Conservation (phyloP, 2,888 invertebrate genomes). For the Mythimna vitellina region DNA sequence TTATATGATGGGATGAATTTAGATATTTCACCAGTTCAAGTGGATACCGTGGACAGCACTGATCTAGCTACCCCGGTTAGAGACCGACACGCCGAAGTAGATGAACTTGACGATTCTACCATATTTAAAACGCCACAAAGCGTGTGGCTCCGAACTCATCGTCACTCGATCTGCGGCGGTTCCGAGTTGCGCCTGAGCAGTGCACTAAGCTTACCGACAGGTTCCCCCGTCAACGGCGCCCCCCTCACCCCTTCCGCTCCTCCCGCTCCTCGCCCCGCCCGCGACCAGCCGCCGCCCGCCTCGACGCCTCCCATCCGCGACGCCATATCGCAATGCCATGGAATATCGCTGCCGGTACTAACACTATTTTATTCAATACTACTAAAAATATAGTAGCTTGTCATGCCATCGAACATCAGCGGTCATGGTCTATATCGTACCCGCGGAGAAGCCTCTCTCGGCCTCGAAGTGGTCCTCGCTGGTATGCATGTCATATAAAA, state of each 20-base stretch:
- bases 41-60: slow-evolving; percentile 86
- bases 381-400: slow-evolving; percentile 84
- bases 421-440: slow-evolving; percentile 67
- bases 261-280: slow-evolving; percentile 75
- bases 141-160: slow-evolving; percentile 80
- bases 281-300: slow-evolving; percentile 82
- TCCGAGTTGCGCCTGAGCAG: slow-evolving; percentile 70
- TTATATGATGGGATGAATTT: slow-evolving; percentile 83
- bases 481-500: slow-evolving; percentile 77
- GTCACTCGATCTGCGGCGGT: slow-evolving; percentile 83
- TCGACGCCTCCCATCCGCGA: slow-evolving; percentile 85
- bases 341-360: slow-evolving; percentile 91
- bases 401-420: slow-evolving; percentile 74
- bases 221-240: slow-evolving; percentile 62
- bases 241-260: slow-evolving; percentile 66
- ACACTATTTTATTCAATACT: slow-evolving; percentile 89
- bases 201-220: slow-evolving; percentile 41
- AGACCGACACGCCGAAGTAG: slow-evolving; percentile 71
- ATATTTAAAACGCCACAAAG: slow-evolving; percentile 87
- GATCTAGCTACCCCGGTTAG: slow-evolving; percentile 75
- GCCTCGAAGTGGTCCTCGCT: slow-evolving; percentile 69
- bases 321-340: slow-evolving; percentile 89
- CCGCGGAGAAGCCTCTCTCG: slow-evolving; percentile 55
- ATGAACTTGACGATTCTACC: slow-evolving; percentile 84
- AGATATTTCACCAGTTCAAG: slow-evolving; percentile 87